Percentiles rank a stretch among this genome's conserved stretches.
Conservation (phyloP, 2,888 invertebrate species). For the Hemaris fuciformis region DNA sequence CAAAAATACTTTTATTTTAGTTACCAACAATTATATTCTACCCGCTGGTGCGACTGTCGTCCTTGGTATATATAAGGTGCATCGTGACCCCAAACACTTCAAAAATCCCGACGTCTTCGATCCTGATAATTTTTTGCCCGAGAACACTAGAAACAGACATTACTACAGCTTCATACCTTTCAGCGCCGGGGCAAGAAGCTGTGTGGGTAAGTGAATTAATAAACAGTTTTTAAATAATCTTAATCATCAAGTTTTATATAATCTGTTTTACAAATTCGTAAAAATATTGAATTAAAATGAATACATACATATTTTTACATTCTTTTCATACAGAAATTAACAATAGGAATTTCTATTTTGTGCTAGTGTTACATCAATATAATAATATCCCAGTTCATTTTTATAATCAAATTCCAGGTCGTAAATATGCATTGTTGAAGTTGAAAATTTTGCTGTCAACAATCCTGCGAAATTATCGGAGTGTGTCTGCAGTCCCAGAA, state of each 20-base stretch:
- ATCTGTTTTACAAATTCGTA: too few relatives aligned
- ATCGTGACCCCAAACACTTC: conserved; percentile 84
- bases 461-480: conserved; percentile 85
- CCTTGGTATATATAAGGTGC: conserved; percentile 84
- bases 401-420: conserved; percentile 65
- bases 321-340: too few relatives aligned
- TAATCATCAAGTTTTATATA: too few relatives aligned
- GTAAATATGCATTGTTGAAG: conserved; percentile 89
- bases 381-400: neutral
- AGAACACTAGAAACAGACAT: conserved; percentile 87
- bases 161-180: conserved; percentile 91
- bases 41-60: conserved; percentile 88
- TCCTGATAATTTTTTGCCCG: conserved; percentile 90
- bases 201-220: conserved; percentile 82
- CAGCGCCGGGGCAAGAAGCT: conserved; percentile 90
- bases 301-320: too few relatives aligned
- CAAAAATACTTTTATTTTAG: conserved; percentile 49
- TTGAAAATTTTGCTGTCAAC: conserved; percentile 87
- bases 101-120: conserved; percentile 87
- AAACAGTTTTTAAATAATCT: neutral
- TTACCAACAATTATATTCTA: conserved; percentile 82
- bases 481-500: conserved; percentile 83
- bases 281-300: too few relatives aligned
- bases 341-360: too few relatives aligned
- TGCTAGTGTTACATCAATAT: too few relatives aligned